phyloP scores from a whole-genome alignment of 2,888 invertebrate species.

The Cheiracanthium punctorium region DNA sequence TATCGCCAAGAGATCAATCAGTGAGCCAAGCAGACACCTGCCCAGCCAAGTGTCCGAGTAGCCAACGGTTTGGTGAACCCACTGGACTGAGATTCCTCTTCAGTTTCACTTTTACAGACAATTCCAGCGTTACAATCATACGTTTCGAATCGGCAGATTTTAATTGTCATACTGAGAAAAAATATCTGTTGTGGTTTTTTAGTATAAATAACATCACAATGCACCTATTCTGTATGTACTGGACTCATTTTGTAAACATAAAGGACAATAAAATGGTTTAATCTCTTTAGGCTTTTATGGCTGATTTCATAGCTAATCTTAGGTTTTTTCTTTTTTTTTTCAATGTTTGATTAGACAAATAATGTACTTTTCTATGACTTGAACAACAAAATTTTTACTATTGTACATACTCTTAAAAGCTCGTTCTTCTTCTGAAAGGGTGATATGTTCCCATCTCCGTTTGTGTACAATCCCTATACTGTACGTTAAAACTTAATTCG shows the following conservation, averaged over 20 bases:
- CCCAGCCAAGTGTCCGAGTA: slow-evolving; percentile 29
- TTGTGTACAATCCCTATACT: no score
- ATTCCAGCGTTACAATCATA: not conserved
- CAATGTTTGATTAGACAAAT: no score
- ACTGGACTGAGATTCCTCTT: not conserved
- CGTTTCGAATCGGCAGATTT: not conserved
- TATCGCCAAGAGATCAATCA: slow-evolving; percentile 47
- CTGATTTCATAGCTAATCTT: no score
- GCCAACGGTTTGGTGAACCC: not conserved
- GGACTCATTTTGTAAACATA: slow-evolving; percentile 46
- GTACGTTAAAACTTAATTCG: no score
- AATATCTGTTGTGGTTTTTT: not conserved
- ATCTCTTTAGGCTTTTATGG: slow-evolving; percentile 19
- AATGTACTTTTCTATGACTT: no score
- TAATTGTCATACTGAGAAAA: not conserved
- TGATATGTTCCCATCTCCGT: no score
- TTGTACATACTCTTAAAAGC: no score
- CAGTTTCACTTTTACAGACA: not conserved
- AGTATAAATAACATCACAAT: not conserved
- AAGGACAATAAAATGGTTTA: slow-evolving; percentile 50
- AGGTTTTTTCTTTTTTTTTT: no score
- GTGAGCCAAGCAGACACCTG: slow-evolving; percentile 27
- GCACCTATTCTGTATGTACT: slow-evolving; percentile 17
- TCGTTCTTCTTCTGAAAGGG: no score
- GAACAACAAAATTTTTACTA: no score